A percentile compares a stretch with the other conserved stretches of the same genome.
phyloP scores from a whole-genome alignment of 2,797 vertebrate species.

The Potorous gilbertii region DNA sequence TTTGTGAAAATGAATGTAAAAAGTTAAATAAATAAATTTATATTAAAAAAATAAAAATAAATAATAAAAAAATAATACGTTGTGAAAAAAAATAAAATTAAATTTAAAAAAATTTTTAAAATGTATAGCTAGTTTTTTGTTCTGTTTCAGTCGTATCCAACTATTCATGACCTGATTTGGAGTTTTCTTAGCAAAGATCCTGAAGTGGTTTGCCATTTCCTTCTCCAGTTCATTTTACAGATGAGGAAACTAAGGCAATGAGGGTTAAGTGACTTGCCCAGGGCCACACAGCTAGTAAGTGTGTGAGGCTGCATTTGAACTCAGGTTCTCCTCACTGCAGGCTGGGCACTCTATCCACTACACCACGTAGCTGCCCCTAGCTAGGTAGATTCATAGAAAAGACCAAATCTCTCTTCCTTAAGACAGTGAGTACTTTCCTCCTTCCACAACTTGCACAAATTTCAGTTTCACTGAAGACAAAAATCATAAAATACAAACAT shows the following conservation, averaged over 20 bases:
- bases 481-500: constrained; percentile 36
- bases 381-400: neutral
- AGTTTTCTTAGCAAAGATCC: neutral
- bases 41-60: no score
- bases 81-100: no score
- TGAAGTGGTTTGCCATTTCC: neutral
- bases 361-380: neutral
- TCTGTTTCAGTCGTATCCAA: neutral
- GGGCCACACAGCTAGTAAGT: neutral
- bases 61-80: no score
- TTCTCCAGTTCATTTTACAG: neutral
- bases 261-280: neutral
- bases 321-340: neutral
- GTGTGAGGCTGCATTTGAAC: neutral
- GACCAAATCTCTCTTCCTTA: neutral
- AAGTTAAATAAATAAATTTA: no score
- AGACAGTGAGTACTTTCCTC: neutral
- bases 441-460: neutral
- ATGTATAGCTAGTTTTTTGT: neutral
- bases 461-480: neutral
- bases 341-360: neutral
- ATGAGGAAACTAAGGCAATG: neutral
- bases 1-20: no score
- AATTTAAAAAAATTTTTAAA: no score
- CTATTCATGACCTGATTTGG: neutral